Percentiles rank a stretch among this genome's conserved stretches.
Evolutionary conservation across 1,140 invertebrate species (phyloP).

Genomic region (Neodiprion fabricii): DNA sequence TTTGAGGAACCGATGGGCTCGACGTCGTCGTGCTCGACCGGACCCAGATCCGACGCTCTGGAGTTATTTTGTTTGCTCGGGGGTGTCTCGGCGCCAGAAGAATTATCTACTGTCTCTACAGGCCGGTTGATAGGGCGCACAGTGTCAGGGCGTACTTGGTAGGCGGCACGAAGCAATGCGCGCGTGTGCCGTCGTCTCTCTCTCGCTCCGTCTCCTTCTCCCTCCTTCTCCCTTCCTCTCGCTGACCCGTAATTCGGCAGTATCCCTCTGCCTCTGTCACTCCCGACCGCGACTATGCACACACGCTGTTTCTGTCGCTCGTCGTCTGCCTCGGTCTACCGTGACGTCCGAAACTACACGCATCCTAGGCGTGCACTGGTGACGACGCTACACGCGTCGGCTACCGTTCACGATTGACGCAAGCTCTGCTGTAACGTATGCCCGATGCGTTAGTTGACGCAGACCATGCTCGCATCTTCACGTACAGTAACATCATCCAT

Average conservation of each 20-base stretch:
- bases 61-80: constrained; percentile 10
- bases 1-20: too few relatives aligned
- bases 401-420: too few relatives aligned
- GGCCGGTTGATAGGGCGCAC: constrained; percentile 21
- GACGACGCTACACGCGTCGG: too few relatives aligned
- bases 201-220: constrained; percentile 8
- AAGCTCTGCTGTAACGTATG: too few relatives aligned
- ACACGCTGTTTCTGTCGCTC: neutral
- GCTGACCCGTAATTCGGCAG: neutral
- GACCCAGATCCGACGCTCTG: too few relatives aligned
- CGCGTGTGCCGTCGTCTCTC: constrained; percentile 9
- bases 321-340: neutral
- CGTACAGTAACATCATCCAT: too few relatives aligned
- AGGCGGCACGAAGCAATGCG: constrained; percentile 28
- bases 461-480: too few relatives aligned
- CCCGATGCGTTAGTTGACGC: too few relatives aligned
- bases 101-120: constrained; percentile 16
- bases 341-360: neutral
- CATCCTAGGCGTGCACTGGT: too few relatives aligned
- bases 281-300: neutral
- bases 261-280: neutral
- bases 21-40: too few relatives aligned
- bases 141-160: constrained; percentile 38
- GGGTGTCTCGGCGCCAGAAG: constrained; percentile 37
- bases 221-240: constrained; percentile 17